These are phyloP conservation scores for Heliconius melpomene DNA, from an alignment of 1,140 invertebrate species.

Conservation along the genomic window DNA sequence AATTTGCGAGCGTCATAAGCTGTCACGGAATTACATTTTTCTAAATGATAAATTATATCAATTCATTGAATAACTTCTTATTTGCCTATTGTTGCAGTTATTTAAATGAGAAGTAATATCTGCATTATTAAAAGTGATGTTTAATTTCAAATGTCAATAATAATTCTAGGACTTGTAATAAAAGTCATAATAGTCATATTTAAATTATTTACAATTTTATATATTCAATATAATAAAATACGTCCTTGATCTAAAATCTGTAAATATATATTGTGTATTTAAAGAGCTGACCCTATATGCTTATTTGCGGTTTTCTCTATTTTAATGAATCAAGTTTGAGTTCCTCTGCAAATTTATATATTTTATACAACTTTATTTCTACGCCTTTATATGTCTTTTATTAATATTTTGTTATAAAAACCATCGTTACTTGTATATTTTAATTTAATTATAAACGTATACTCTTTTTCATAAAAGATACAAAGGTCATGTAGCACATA, in stretches of 20 bases:
- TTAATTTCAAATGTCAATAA: too few species aligned
- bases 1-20: slow-evolving; percentile 22
- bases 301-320: not conserved
- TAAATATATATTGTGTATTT: not conserved
- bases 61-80: not conserved
- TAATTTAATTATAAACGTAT: not conserved
- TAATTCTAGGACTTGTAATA: too few species aligned
- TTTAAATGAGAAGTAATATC: too few species aligned
- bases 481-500: slow-evolving; percentile 5
- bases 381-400: too few species aligned
- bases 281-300: not conserved
- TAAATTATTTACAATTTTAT: too few species aligned
- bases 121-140: too few species aligned
- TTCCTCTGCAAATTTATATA: not conserved
- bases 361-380: too few species aligned
- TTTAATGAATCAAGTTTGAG: not conserved
- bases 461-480: not conserved
- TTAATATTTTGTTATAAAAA: not conserved
- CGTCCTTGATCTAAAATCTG: not conserved
- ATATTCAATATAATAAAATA: not conserved
- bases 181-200: too few species aligned
- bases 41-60: slow-evolving; percentile 18
- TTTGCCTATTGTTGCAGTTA: too few species aligned
- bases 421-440: not conserved
- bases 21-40: slow-evolving; percentile 21